Evolutionary conservation across 2,797 vertebrate genomes (phyloP), one percentile per base, ranked within the genome.

Genomic region (Sebastes cheni): DNA sequence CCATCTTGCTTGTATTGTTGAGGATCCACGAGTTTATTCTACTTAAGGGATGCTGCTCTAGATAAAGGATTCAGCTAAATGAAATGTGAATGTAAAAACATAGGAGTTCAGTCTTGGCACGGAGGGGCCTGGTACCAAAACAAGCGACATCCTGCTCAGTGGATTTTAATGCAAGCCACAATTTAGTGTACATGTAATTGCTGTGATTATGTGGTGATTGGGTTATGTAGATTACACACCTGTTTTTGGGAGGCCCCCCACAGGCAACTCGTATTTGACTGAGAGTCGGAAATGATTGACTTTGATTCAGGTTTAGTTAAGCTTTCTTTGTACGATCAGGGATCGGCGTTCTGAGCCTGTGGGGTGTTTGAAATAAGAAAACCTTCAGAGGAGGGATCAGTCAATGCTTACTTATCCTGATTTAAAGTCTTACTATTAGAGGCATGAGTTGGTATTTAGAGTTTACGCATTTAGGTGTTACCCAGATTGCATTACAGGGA

Each of bases 161-260:
- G 58, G 75, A 86, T 82, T 87, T 86, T 83, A 81, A 87, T 75
- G 59, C 70, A 72, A 83, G 72, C 75, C 60, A 78, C 68, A 83
- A 77, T 86, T 90, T 86, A 68, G 67, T 84, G 78, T 73, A 85
- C 81, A 80, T 86, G 80, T 87, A 88, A 92, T 91, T 91, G 85
- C 86, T 84, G 88, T 92, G 89, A 93, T 93, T 93, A 93, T 88
- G 76, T 70, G 71, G 76, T 88, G 89, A 90, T 92, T 92, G 88
- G 80, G 79, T 90, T 92, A 88, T 90, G 87, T 91, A 88, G 87
- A 93, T 92, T 89, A 89, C 77, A 92, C 88, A 90, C 88, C 90
- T 93, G 89, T 85, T 88, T 81, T 46, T 2, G 52, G 52, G 12
- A 23, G 34, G 13, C 39, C 67, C 75, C 67, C 67, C 72, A 72